phyloP scores from a whole-genome alignment of 2,888 invertebrate genomes.

The Tinea trinotella region DNA sequence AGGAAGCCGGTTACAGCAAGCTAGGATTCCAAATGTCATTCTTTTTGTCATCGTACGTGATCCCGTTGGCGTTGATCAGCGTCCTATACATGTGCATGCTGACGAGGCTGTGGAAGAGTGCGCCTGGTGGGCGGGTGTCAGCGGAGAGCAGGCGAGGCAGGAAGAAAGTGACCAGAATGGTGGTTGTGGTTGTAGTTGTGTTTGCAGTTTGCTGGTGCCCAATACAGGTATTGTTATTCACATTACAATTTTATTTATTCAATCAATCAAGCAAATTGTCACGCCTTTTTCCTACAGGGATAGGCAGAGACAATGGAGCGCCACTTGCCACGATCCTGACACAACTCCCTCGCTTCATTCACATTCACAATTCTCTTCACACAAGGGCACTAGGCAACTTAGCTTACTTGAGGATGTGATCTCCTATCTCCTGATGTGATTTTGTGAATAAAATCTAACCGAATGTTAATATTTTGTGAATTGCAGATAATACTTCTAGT shows the following conservation, averaged over 20 bases:
- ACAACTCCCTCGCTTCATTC: too few relatives aligned
- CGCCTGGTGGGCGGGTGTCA: conserved; percentile 85
- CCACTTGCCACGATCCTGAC: too few relatives aligned
- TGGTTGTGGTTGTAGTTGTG: conserved; percentile 90
- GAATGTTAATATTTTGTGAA: background rate
- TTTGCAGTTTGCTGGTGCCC: conserved; percentile 97
- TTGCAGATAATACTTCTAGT: conserved; percentile 85
- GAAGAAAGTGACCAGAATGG: conserved; percentile 92
- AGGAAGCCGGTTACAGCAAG: conserved; percentile 74
- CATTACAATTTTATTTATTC: conserved; percentile 28
- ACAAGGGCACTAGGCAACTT: too few relatives aligned
- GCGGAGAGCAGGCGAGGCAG: conserved; percentile 88
- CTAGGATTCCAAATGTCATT: conserved; percentile 83
- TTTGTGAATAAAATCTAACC: too few relatives aligned
- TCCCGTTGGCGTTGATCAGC: conserved; percentile 89
- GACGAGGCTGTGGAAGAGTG: conserved; percentile 87
- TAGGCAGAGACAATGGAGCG: too few relatives aligned
- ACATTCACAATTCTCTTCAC: too few relatives aligned
- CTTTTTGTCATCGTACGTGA: conserved; percentile 89
- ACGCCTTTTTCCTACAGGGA: too few relatives aligned
- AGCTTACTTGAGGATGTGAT: too few relatives aligned
- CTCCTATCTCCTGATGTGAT: too few relatives aligned
- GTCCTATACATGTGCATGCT: conserved; percentile 92
- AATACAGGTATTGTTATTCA: conserved; percentile 87
- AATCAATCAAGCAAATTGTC: too few relatives aligned